Conservation (phyloP, 2,113 vertebrate genomes). For the Takifugu bimaculatus region DNA sequence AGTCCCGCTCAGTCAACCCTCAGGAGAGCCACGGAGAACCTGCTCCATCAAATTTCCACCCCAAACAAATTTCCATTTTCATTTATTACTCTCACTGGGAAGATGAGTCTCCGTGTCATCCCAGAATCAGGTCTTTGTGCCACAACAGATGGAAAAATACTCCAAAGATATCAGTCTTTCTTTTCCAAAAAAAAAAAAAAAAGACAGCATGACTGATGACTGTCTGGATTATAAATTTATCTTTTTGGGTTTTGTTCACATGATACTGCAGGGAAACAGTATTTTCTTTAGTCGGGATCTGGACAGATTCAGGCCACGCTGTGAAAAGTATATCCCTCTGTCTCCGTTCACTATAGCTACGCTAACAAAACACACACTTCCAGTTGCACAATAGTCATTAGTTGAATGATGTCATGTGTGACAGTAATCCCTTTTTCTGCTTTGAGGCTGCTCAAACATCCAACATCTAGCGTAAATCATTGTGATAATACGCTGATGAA, state of each 20-base stretch:
- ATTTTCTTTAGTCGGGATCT: conserved; percentile 12
- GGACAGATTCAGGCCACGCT: conserved; percentile 16
- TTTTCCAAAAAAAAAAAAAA: neutral
- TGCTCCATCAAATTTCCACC: conserved; percentile 28
- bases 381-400: conserved; percentile 25
- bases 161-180: too few relatives aligned
- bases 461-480: neutral
- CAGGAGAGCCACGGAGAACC: conserved; percentile 20
- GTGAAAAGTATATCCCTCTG: conserved; percentile 23
- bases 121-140: neutral
- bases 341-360: conserved; percentile 17
- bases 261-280: conserved; percentile 11
- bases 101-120: conserved; percentile 12
- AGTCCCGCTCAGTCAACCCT: conserved; percentile 25
- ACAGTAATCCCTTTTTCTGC: conserved; percentile 13
- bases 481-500: too few relatives aligned
- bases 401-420: conserved; percentile 41
- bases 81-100: conserved; percentile 22
- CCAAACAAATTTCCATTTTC: conserved; percentile 44
- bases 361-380: conserved; percentile 14
- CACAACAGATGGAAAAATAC: conserved; percentile 33
- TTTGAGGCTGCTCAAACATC: neutral
- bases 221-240: conserved; percentile 18
- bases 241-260: conserved; percentile 10
- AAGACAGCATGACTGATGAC: conserved; percentile 1